Evolutionary conservation across 2,888 invertebrate species (phyloP).

Genomic region (Artemia sinica): DNA sequence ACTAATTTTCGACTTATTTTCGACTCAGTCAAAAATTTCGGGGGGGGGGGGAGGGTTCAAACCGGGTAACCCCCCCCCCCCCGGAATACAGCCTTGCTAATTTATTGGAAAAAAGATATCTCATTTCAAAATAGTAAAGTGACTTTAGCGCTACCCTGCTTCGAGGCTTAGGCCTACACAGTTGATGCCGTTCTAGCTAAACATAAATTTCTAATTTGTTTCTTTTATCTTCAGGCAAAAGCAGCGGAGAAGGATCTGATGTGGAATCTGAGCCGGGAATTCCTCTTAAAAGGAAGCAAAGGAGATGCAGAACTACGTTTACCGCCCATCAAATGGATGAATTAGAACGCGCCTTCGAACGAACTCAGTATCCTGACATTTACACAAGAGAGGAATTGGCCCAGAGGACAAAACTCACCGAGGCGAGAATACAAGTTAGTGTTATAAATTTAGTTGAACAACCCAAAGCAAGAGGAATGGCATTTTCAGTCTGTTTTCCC

Average conservation of each 20-base stretch:
- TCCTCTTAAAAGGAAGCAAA: conserved; percentile 70
- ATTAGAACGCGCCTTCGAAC: conserved; percentile 71
- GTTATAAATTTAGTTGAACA: conserved; percentile 18
- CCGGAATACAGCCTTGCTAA: no score
- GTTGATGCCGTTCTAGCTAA: no score
- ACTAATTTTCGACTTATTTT: no score
- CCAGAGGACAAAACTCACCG: conserved; percentile 71
- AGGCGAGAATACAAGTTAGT: conserved; percentile 73
- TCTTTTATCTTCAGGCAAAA: neutral
- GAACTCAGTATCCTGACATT: conserved; percentile 88
- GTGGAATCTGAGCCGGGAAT: conserved; percentile 81
- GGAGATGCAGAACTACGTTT: conserved; percentile 82
- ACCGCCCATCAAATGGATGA: conserved; percentile 81
- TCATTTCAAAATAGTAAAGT: no score
- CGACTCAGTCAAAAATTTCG: no score
- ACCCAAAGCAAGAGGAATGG: neutral
- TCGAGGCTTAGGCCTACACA: no score
- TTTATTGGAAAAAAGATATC: no score
- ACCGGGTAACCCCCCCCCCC: no score
- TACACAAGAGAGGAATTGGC: conserved; percentile 83
- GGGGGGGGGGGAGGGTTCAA: no score
- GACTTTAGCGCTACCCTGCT: no score
- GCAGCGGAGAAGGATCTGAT: conserved; percentile 41
- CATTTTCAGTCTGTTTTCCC: conserved; percentile 13
- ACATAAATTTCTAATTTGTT: no score